Conservation (phyloP, 2,888 invertebrate genomes). For the Syrphus vitripennis region DNA sequence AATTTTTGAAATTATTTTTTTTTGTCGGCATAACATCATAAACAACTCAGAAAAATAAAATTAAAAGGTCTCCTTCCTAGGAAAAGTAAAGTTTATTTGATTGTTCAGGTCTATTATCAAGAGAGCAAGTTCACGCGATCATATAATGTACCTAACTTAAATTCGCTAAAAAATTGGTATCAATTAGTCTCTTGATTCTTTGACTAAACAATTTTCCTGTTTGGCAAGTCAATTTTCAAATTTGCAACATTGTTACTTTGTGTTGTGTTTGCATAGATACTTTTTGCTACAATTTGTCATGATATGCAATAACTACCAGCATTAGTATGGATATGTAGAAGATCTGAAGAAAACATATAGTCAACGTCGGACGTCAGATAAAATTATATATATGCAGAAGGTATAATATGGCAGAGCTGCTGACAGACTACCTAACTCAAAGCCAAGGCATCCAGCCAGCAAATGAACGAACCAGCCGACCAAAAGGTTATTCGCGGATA, state of each 20-base stretch:
- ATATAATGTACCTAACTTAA: no score
- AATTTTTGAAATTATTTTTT: no score
- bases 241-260: neutral
- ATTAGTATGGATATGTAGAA: slow-evolving; percentile 52
- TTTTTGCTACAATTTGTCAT: neutral
- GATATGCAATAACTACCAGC: neutral
- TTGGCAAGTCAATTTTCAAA: neutral
- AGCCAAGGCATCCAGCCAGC: slow-evolving; percentile 33
- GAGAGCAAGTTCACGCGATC: no score
- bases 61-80: no score
- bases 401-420: slow-evolving; percentile 21
- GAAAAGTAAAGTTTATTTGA: no score
- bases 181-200: neutral
- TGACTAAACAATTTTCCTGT: neutral
- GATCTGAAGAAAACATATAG: slow-evolving; percentile 56
- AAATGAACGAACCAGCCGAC: slow-evolving; percentile 57
- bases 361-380: slow-evolving; percentile 24
- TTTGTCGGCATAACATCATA: no score
- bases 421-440: slow-evolving; percentile 42
- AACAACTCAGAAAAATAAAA: no score
- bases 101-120: no score
- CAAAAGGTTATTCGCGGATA: slow-evolving; percentile 77
- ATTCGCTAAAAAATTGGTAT: neutral
- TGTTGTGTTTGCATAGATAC: neutral
- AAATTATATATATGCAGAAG: slow-evolving; percentile 28